Evolutionary conservation across 2,113 vertebrate species (phyloP), one percentile per base, ranked within the genome.

Genomic region (Podocnemis expansa): DNA sequence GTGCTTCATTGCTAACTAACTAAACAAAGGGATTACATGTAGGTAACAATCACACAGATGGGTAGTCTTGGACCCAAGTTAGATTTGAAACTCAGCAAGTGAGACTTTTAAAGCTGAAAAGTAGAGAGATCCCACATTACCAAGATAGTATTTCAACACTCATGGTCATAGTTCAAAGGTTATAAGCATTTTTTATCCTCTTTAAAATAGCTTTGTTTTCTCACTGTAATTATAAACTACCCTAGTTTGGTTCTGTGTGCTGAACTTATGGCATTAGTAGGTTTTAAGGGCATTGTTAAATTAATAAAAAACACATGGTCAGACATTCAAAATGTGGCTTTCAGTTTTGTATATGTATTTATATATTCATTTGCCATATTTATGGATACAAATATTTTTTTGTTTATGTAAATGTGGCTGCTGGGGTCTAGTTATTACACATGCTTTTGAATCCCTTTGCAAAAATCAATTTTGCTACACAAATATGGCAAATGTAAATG

Each of bases 101-200:
- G 29, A 2, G 34, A 10, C 49, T 80, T 88, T 94, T 91, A 91
- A n/a, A 91, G 41, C 43, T 82, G n/a, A 85, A 95, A 94, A 87
- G 1, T 21, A 11, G 22, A 58, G 29, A 60, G 25, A 38, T 80
- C 73, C 80, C 41, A 45, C 25, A 63, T 17, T n/a, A 67, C 63
- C 34, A n/a, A 17, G 63, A 16, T n/a, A 67, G 34, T 67, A 51
- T 60, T 85, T 55, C 14, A 87, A 67, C 41, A 81, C 16, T 27
- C 2, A 7, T 80, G 8, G 19, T 16, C 41, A 78, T 54, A 45
- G 16, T 73, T 38, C 58, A 67, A 29, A 19, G 21, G 67, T 83
- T 94, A 22, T 45, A 31, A 49, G 49, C 4, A 73, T 73, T 45
- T 91, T 94, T 63, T 45, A 54, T 24, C 43, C 12, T 86, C 92